phyloP scores from a whole-genome alignment of 2,888 invertebrate genomes.

The Ischnura elegans region DNA sequence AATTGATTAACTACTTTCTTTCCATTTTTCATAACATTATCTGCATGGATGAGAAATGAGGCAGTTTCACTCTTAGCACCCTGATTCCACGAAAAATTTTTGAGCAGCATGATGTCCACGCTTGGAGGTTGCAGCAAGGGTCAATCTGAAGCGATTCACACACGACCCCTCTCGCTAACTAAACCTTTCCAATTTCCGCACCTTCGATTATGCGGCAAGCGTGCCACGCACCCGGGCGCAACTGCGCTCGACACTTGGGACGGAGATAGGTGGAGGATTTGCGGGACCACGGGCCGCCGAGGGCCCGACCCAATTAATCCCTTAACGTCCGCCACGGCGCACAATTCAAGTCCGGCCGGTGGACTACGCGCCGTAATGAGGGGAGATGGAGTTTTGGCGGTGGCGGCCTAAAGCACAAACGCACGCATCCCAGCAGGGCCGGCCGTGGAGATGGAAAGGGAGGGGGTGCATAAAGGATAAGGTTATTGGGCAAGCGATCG shows the following conservation, averaged over 20 bases:
- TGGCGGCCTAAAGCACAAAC: not conserved
- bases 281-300: not conserved
- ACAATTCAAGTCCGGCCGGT: not conserved
- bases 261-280: not conserved
- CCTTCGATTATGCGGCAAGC: not conserved
- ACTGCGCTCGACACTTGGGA: not conserved
- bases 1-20: too few relatives aligned
- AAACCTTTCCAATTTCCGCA: not conserved
- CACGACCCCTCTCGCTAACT: too few relatives aligned
- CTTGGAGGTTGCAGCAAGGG: too few relatives aligned
- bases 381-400: conserved; percentile 23
- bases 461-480: not conserved
- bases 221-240: not conserved
- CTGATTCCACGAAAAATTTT: too few relatives aligned
- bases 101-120: too few relatives aligned
- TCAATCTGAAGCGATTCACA: too few relatives aligned
- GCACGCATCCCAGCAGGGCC: not conserved
- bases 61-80: too few relatives aligned
- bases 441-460: not conserved
- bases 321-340: not conserved
- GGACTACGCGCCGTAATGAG: not conserved
- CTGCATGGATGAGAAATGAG: too few relatives aligned
- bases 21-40: too few relatives aligned
- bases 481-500: not conserved
- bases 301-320: not conserved